These are phyloP conservation scores for Periphyllus acericola DNA, from an alignment of 2,888 invertebrate species.

Conservation along the genomic window DNA sequence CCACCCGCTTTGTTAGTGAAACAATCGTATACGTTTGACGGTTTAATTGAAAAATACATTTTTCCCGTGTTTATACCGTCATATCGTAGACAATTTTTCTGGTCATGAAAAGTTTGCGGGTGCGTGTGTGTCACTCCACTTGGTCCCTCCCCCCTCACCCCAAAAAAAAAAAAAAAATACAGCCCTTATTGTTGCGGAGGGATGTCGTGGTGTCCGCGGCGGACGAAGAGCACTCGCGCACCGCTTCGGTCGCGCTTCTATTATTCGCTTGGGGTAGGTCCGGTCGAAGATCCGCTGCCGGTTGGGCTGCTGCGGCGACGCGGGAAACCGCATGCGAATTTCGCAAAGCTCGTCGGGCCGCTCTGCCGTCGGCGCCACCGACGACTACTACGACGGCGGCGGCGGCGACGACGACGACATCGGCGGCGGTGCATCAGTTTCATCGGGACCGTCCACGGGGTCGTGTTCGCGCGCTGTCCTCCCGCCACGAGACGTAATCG, in stretches of 20 bases:
- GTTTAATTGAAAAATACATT: too few species aligned
- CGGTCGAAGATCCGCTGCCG: background rate
- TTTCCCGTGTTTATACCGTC: too few species aligned
- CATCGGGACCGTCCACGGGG: constrained; percentile 52
- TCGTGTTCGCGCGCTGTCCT: constrained; percentile 17
- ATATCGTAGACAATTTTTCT: too few species aligned
- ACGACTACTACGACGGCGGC: background rate
- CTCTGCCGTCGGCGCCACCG: constrained; percentile 9
- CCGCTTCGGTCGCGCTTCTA: background rate
- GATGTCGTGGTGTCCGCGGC: too few species aligned
- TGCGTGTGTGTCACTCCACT: too few species aligned
- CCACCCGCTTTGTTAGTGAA: too few species aligned
- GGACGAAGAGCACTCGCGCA: background rate
- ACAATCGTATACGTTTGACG: too few species aligned
- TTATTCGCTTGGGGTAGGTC: background rate
- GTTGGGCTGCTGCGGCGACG: background rate
- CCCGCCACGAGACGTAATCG: background rate
- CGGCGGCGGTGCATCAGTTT: constrained; percentile 48
- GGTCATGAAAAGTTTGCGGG: too few species aligned
- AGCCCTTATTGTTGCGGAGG: too few species aligned
- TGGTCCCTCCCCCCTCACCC: too few species aligned
- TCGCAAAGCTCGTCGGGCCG: constrained; percentile 32
- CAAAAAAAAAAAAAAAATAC: too few species aligned
- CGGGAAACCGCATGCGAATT: constrained; percentile 18
- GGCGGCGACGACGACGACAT: background rate